Percentiles rank a stretch among this genome's conserved stretches.
Conservation (phyloP, 2,888 invertebrate genomes). For the Sarcophaga carnaria region DNA sequence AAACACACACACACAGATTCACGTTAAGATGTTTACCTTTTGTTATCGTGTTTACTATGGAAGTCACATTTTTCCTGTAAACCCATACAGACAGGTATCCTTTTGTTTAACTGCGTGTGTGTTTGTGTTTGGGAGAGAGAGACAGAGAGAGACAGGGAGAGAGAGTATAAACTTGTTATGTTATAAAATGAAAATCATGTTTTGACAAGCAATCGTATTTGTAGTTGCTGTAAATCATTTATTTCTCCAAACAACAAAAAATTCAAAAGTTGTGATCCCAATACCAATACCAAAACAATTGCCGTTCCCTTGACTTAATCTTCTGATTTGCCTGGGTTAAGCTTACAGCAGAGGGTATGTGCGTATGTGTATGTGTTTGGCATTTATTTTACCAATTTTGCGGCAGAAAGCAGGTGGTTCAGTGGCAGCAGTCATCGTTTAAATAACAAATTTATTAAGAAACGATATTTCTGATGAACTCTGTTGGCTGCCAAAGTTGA, state of each 20-base stretch:
- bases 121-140: neutral
- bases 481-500: neutral
- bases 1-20: neutral
- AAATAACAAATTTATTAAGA: neutral
- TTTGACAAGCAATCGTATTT: conserved; percentile 51
- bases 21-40: neutral
- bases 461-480: neutral
- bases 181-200: conserved; percentile 57
- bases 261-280: neutral
- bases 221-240: conserved; percentile 5
- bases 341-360: too few species aligned
- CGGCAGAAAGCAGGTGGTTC: neutral
- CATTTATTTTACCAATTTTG: neutral
- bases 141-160: neutral
- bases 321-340: too few species aligned
- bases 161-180: conserved; percentile 31
- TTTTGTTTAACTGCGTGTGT: neutral
- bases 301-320: neutral
- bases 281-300: neutral
- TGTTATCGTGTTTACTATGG: neutral
- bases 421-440: neutral
- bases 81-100: neutral
- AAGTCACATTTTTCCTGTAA: neutral
- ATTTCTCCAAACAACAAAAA: neutral
- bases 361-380: neutral